Evolutionary conservation across 2,888 invertebrate genomes (phyloP).

Genomic region (Chrysomela aeneicollis): DNA sequence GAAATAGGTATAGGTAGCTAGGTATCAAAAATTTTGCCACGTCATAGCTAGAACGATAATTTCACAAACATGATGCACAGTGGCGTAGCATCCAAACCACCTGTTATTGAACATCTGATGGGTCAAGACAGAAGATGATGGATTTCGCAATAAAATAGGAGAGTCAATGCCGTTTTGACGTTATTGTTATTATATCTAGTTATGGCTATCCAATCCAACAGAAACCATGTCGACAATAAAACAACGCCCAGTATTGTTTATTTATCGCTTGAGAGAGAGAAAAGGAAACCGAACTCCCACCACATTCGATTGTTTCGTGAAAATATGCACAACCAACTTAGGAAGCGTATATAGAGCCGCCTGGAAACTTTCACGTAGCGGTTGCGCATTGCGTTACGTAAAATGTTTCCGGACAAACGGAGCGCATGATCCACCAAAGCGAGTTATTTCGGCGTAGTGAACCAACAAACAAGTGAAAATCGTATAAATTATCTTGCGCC

Average conservation of each 20-base stretch:
- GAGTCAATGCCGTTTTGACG: no score
- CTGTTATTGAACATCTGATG: no score
- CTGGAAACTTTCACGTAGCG: conserved; percentile 6
- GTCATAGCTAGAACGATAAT: no score
- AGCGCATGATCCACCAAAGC: conserved; percentile 27
- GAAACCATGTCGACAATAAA: background rate
- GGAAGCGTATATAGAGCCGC: background rate
- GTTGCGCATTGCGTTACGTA: conserved; percentile 7
- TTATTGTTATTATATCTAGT: no score
- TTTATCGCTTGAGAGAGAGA: background rate
- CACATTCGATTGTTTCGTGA: background rate
- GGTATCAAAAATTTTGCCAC: no score
- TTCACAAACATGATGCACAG: no score
- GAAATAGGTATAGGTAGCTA: no score
- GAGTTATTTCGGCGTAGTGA: conserved; percentile 20
- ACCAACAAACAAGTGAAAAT: conserved; percentile 20
- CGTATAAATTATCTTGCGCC: conserved; percentile 27
- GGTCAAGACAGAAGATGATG: no score
- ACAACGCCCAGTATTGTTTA: background rate
- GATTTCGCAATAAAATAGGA: no score
- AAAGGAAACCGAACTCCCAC: background rate
- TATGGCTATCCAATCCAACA: no score
- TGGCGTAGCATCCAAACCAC: no score
- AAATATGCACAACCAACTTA: background rate
- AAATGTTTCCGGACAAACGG: conserved; percentile 18